These are phyloP conservation scores for Cosmopolites sordidus DNA, from an alignment of 2,888 invertebrate species.

Conservation along the genomic window DNA sequence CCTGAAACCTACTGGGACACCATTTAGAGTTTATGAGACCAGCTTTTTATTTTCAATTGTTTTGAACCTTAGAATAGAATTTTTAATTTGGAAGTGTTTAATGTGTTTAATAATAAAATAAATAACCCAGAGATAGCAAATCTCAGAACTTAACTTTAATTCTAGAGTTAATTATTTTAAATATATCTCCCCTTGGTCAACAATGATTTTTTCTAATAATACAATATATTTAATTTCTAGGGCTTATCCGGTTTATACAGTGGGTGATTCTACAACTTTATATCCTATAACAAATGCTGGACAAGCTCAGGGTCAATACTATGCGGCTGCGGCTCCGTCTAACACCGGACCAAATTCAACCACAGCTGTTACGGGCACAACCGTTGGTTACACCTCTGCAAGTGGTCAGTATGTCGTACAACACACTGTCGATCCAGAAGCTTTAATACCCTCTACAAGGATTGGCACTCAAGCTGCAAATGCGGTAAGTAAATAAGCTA, in stretches of 20 bases:
- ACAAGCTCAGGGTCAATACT: slow-evolving; percentile 65
- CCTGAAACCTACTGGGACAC: no score
- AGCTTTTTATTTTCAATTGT: no score
- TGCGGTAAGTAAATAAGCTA: slow-evolving; percentile 63
- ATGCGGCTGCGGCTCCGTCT: slow-evolving; percentile 62
- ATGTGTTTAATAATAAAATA: no score
- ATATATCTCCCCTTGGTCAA: no score
- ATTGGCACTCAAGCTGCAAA: slow-evolving; percentile 61
- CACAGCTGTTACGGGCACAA: slow-evolving; percentile 52
- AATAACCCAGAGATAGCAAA: no score
- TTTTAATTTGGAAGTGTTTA: no score
- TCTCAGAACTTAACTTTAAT: no score
- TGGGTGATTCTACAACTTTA: slow-evolving; percentile 57
- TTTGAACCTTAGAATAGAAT: no score
- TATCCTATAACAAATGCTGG: slow-evolving; percentile 44
- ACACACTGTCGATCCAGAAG: slow-evolving; percentile 59
- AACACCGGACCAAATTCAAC: slow-evolving; percentile 53
- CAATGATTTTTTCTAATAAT: no score
- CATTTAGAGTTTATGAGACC: no score
- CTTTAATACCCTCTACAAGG: slow-evolving; percentile 56
- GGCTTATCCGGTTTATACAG: slow-evolving; percentile 75
- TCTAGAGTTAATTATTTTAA: no score
- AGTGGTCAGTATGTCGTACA: slow-evolving; percentile 67
- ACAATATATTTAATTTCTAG: no score
- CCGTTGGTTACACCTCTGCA: slow-evolving; percentile 46